Base-by-base conservation (phyloP, 2,797 vertebrate genomes). In the Cuniculus paca region DNA sequence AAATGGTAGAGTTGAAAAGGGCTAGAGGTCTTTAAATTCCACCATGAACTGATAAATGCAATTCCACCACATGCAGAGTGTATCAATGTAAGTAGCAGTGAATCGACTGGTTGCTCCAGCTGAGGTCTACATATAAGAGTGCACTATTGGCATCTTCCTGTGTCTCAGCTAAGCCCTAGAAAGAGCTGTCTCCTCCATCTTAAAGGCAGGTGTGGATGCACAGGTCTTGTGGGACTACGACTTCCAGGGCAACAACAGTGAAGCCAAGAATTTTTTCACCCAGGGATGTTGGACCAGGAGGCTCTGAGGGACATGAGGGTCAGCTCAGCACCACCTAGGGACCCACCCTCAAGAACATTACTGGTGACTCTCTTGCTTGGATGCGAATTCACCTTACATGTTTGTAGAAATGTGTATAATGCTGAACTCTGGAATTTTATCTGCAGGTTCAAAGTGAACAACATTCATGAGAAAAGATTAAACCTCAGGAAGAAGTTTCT, bases 401-500 rank as follows among this genome's bases (percentile, higher is more conserved):
- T 75, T 13, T 75, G 42, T 31, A 48, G 72, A 26, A 85, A 60
- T 78, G 39, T 48, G 45, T 74, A 2, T 45, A 80, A 39, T 48
- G 42, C 12, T 31, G 5, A 54, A 45, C 39, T 74, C 8, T 28
- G 28, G 17, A 4, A 16, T 52, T 34, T 91, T 45, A 68, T 10
- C 17, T 54, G 2, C 65, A 36, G 9, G 31, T 63, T 95, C 65
- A 54, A 90, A 86, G 75, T 74, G 34, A 95, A 86, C 22, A 1
- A 90, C 19, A 58, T 96, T 91, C 70, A 65, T 4, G 1, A 86
- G 39, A 72, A 77, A 13, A 91, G 17, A 79, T 56, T 77, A 72
- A 56, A 45, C 56, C 10, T 65, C 83, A 93, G 28, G 50, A 94
- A 68, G 6, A 83, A 65, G 8, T 88, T 68, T 80, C 45, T 85